Evolutionary conservation across 1,140 invertebrate genomes (phyloP), one percentile per base, ranked within the genome.

Genomic region (Chrysomallon squamiferum): DNA sequence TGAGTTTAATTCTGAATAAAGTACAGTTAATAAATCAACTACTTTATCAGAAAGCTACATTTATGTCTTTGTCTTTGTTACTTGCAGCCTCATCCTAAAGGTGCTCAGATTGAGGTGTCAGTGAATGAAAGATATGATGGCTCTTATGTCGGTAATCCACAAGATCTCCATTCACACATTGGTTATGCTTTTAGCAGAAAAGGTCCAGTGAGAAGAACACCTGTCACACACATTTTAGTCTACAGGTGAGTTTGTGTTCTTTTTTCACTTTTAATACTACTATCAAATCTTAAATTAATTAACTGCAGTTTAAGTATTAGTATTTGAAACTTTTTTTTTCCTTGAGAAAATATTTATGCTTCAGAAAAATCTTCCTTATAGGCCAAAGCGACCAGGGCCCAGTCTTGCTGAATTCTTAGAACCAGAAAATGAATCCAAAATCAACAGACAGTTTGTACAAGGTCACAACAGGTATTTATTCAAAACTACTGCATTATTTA

Each of bases 61-160:
- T n/a, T n/a, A n/a, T n/a, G n/a, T n/a, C n/a, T n/a, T n/a, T n/a
- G n/a, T 58, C 43, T 35, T 49, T 62, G 32, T 66, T 15, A 64
- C 41, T 52, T 75, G 29, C 69, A 83, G 81, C 78, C 76, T 70
- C 93, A 94, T 81, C 89, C 90, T 1, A 91, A 92, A 82, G 94
- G 94, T 66, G 93, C 93, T 47, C 87, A 93, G 71, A 95, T 98
- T 68, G 95, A 98, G 86, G 95, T 98, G 13, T 93, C 95, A 0
- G 93, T 98, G 65, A 98, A 98, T 85, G 95, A 97, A 79, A 87
- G 91, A 45, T 98, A 96, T 83, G 95, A 98, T 86, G 95, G 95
- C 0, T 96, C 95, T 0, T 98, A 97, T 82, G 91, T 92, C 20
- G 95, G 96, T n/a, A 95, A 94, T 62, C 95, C 95, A 1, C 94